Evolutionary conservation across 2,888 invertebrate genomes (phyloP), one percentile per base, ranked within the genome.

Genomic region (Agrochola macilenta): DNA sequence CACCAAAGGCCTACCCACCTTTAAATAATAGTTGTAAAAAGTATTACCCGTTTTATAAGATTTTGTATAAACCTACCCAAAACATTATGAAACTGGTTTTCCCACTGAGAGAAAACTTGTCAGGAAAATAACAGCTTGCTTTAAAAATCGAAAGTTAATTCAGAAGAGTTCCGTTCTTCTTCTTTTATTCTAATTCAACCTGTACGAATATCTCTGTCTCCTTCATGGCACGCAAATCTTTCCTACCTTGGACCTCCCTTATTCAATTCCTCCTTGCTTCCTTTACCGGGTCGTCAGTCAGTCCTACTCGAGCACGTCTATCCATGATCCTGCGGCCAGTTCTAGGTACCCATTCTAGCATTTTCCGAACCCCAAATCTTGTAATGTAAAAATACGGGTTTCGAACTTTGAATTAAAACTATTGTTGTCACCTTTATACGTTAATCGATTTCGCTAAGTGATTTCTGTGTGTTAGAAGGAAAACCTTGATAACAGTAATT

Each of bases 391-490:
- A 23, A 39, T 65, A 39, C 26, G 17, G 11, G 26, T 52, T 30
- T n/a, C 5, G 0, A 57, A 68, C 2, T 43, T 68, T 20, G 9
- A 69, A 43, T 26, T n/a, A n/a, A 58, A 58, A 43, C 46, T 30
- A 60, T n/a, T 14, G 23, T 20, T 66, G 23, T 49, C 20, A 49
- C 17, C 43, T 54, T 43, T 43, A 43, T 52, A 61, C 11, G 9
- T 57, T 20, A 23, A 39, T 65, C 60, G 66, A 12, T 63, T 68
- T 35, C 20, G 11, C 30, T 58, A 57, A 61, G 39, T 68, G 39
- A n/a, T 70, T 68, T 26, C 61, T 26, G 23, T 57, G n/a, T 9
- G 69, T 69, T 46, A n/a, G 7, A 39, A 30, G 49, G 35, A 69
- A 23, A 5, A 58, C 14, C 43, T 20, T 12, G 46, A 74, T 65